A percentile compares a stretch with the other conserved stretches of the same genome.
Conservation (phyloP, 2,113 vertebrate genomes). For the Triplophysa siluroides region DNA sequence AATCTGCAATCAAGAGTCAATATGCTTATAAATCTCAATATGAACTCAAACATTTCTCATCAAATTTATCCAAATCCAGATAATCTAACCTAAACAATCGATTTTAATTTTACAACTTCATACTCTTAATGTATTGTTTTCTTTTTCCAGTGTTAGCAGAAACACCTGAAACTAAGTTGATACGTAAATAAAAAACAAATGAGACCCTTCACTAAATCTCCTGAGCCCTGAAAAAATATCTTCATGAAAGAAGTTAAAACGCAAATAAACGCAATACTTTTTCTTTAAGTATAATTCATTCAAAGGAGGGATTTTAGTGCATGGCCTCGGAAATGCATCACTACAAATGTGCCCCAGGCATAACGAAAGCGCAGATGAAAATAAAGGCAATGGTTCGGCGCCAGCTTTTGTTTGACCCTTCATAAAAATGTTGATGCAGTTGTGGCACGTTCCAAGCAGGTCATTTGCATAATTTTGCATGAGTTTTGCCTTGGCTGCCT, state of each 20-base stretch:
- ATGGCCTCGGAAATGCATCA: slow-evolving; percentile 51
- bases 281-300: slow-evolving; percentile 48
- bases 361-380: slow-evolving; percentile 26
- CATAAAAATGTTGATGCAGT: slow-evolving; percentile 52
- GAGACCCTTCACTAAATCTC: too few relatives aligned
- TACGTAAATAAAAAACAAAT: too few relatives aligned
- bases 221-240: too few relatives aligned
- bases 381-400: slow-evolving; percentile 31
- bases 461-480: slow-evolving; percentile 73
- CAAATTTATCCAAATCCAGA: too few relatives aligned
- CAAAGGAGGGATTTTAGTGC: slow-evolving; percentile 25
- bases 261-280: slow-evolving; percentile 35
- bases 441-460: slow-evolving; percentile 46
- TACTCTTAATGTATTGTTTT: too few relatives aligned
- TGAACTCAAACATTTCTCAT: too few relatives aligned
- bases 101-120: too few relatives aligned
- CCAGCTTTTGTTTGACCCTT: slow-evolving; percentile 52
- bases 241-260: neutral
- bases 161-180: too few relatives aligned
- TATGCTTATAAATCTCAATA: too few relatives aligned
- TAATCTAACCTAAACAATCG: too few relatives aligned
- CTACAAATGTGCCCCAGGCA: slow-evolving; percentile 34
- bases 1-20: too few relatives aligned
- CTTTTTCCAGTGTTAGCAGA: too few relatives aligned
- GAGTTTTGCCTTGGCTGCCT: slow-evolving; percentile 54